Evolutionary conservation across 2,113 vertebrate genomes (phyloP).

Genomic region (Mustelus asterias): DNA sequence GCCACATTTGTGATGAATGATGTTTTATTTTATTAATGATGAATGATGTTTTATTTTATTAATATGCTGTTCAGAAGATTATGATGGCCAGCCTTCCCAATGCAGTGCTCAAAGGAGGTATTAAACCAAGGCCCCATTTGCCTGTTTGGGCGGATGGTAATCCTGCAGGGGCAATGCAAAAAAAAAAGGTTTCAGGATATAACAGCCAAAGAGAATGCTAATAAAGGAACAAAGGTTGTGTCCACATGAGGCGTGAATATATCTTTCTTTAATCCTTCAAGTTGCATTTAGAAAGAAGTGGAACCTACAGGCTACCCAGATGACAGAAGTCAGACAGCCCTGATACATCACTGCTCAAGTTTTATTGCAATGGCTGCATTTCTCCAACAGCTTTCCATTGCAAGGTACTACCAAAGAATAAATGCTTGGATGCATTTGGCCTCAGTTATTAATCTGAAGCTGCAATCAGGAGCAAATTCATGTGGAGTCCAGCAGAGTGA

Average conservation of each 20-base stretch:
- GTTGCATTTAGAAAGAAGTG: neutral
- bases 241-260: too few relatives aligned
- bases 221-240: too few relatives aligned
- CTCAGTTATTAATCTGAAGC: neutral
- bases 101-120: too few relatives aligned
- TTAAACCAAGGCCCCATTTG: too few relatives aligned
- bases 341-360: neutral
- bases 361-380: neutral
- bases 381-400: neutral
- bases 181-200: too few relatives aligned
- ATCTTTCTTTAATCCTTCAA: too few relatives aligned
- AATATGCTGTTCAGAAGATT: neutral
- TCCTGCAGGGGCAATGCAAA: too few relatives aligned
- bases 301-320: neutral
- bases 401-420: neutral
- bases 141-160: too few relatives aligned
- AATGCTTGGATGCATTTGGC: neutral
- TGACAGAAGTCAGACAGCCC: neutral
- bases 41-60: neutral
- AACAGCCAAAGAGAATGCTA: too few relatives aligned
- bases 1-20: neutral
- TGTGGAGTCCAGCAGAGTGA: too few relatives aligned
- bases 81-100: neutral
- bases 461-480: neutral
- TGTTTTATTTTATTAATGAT: neutral